phyloP scores from a whole-genome alignment of 2,888 invertebrate species.

The Habroteleia sp. region DNA sequence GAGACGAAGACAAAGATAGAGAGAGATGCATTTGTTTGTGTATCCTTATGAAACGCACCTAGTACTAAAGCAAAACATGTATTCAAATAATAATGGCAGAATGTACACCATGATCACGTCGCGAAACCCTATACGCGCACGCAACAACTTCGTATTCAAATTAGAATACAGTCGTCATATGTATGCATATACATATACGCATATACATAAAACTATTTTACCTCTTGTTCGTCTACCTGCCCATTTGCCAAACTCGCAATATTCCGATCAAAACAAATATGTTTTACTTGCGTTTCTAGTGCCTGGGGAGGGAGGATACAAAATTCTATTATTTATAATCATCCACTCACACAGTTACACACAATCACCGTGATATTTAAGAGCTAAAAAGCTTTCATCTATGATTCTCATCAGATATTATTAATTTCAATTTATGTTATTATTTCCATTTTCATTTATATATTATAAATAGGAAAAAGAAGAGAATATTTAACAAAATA shows the following conservation, averaged over 20 bases:
- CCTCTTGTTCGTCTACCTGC: slow-evolving; percentile 14
- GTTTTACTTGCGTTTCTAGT: slow-evolving; percentile 9
- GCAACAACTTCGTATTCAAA: slow-evolving; percentile 52
- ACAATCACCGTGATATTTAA: slow-evolving; percentile 10
- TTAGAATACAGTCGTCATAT: slow-evolving; percentile 16
- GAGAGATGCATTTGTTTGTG: slow-evolving; percentile 22
- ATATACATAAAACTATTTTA: slow-evolving; percentile 40
- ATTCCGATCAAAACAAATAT: slow-evolving; percentile 39
- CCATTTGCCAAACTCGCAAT: slow-evolving; percentile 31
- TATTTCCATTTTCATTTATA: no score
- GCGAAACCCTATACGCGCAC: slow-evolving; percentile 45
- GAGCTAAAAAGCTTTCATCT: slow-evolving; percentile 11
- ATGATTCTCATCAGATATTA: no score
- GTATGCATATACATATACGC: slow-evolving; percentile 11
- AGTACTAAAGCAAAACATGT: slow-evolving; percentile 32
- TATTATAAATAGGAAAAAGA: no score
- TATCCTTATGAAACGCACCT: slow-evolving; percentile 20
- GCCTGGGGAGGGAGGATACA: no score
- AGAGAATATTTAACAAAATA: no score
- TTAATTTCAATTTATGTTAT: no score
- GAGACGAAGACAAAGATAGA: neutral
- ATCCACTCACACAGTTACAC: slow-evolving; percentile 28
- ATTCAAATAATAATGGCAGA: slow-evolving; percentile 52
- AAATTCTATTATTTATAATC: slow-evolving; percentile 22
- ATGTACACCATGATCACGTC: slow-evolving; percentile 50